phyloP scores from a whole-genome alignment of 2,113 vertebrate species.

The Accipiter virgatus region DNA sequence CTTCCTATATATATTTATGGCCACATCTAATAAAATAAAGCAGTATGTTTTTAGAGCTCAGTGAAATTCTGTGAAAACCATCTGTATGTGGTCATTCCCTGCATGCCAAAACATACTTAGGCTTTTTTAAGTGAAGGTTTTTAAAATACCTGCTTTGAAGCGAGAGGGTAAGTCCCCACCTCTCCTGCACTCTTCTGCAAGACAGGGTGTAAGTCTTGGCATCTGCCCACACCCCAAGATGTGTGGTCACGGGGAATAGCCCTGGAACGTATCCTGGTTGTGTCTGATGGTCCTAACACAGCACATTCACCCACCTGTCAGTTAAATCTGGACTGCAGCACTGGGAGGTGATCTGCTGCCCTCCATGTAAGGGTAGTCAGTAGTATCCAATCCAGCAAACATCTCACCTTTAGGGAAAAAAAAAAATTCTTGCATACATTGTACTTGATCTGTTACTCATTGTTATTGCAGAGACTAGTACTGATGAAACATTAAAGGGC shows the following conservation, averaged over 20 bases:
- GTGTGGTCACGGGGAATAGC: neutral
- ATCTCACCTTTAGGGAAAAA: neutral
- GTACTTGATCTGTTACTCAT: neutral
- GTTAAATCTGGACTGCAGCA: neutral
- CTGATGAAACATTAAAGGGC: conserved; percentile 24
- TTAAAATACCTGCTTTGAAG: neutral
- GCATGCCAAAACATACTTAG: neutral
- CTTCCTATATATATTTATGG: neutral
- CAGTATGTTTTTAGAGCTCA: neutral
- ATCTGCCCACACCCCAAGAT: neutral
- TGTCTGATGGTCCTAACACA: rapidly evolving
- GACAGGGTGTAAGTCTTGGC: neutral
- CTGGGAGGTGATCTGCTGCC: neutral
- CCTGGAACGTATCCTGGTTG: neutral
- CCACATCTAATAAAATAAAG: neutral
- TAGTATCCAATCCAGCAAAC: neutral
- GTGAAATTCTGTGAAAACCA: neutral
- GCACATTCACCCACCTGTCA: rapidly evolving
- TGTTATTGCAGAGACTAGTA: neutral
- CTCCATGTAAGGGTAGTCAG: rapidly evolving
- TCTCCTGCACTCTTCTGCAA: neutral
- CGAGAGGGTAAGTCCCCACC: neutral
- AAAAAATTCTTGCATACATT: neutral
- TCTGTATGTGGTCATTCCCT: neutral
- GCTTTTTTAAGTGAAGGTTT: neutral